Base-by-base conservation (phyloP, 2,888 invertebrate species). In the Mythimna pallens region DNA sequence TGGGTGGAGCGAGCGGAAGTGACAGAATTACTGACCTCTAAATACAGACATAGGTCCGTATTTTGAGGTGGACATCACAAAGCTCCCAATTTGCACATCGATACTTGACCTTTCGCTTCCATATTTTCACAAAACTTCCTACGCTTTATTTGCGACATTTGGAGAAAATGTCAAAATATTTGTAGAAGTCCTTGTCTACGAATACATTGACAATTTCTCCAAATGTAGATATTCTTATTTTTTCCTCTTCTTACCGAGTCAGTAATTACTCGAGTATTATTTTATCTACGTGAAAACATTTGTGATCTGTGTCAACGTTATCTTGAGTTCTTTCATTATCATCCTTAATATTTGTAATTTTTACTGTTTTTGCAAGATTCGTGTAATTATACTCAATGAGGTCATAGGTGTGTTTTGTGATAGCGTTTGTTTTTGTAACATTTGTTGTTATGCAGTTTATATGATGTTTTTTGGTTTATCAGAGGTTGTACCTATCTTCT, bases 321-420 rank as follows among this genome's bases (percentile, higher is more conserved):
- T 66, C 40, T 78, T 59, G n/a, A 47, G 1, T 68, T 67, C 30
- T 66, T 47, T 30, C 50, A 47, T 43, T 74, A 80, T 73, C 79
- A 55, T 9, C 57, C 2, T 30, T 34, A 64, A 43, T 74, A 68
- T 68, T 66, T 63, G 14, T 67, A 55, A 2, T 75, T 74, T 70
- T 58, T 57, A 22, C 43, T 65, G 55, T 66, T 75, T 59, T 54
- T 69, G 43, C 54, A 55, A 59, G 17, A 62, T 68, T 71, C 55
- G n/a, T 85, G 84, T 86, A 78, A 86, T 86, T 86, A 66, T 50
- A 2, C 50, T 62, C 54, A 83, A 84, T 86, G 84, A 81, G 84
- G 81, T 86, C 76, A 78, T 78, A 86, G 74, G 86, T 76, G 65
- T 43, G 9, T 58, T 61, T 69, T 61, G 22, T 67, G 71, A 76